Evolutionary conservation across 2,888 invertebrate species (phyloP), one percentile per base, ranked within the genome.

Genomic region (Corbicula japonica): DNA sequence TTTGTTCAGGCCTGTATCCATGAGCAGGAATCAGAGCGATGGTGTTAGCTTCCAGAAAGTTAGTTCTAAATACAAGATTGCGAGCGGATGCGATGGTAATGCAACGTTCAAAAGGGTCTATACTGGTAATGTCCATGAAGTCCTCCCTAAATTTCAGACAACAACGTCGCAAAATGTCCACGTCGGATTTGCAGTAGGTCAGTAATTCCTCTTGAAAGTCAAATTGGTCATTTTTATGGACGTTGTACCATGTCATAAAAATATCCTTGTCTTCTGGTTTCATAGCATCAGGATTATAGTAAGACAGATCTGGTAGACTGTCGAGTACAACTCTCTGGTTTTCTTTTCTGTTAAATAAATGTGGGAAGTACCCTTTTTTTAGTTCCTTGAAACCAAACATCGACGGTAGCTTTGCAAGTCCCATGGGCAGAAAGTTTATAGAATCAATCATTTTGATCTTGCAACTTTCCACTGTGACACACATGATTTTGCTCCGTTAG

Each of bases 51-150:
- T 75, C 30, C 21, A 83, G 63, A 41, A 69, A 83, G 23, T 54
- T 76, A 18, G 60, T 58, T 35, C 77, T 62, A 52, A 69, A 77
- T 5, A 77, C 80, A 18, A 56, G 34, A 23, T 80, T 56, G 52
- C 80, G 72, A 12, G 73, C 78, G 12, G 76, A 79, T 18, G 79
- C 76, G 23, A 79, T 79, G 5, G 82, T 79, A 26, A 82, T 76
- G 21, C 48, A 76, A 8, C 46, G 38, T 35, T 78, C 65, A 54
- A 79, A 79, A 12, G 79, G 78, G 48, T 82, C 82, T 18, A 82
- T 70, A 28, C 63, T 68, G 0, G 61, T 62, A n/a, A 65, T 48
- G 30, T 44, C 69, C 48, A 76, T 76, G 34, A 70, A 76, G 38
- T 65, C 38, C 6, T 71, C 50, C 23, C 76, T 62, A 60, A 70